phyloP scores from a whole-genome alignment of 2,797 vertebrate species.

The Iguana delicatissima region DNA sequence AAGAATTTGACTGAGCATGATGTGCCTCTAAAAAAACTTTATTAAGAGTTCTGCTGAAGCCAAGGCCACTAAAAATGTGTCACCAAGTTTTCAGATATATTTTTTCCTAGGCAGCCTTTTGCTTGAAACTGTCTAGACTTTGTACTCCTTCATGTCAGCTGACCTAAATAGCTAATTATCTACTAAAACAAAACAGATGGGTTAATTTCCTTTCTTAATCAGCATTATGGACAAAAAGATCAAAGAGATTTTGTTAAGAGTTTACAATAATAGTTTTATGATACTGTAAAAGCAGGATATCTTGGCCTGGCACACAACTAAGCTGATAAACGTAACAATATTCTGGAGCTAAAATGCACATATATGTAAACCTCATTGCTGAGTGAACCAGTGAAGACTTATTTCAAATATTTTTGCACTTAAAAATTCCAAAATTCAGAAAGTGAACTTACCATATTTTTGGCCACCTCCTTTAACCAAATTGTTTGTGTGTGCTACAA shows the following conservation, averaged over 20 bases:
- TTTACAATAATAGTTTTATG: slow-evolving; percentile 8
- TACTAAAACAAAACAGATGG: slow-evolving; percentile 31
- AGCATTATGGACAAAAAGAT: slow-evolving; percentile 15
- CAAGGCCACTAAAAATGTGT: not conserved
- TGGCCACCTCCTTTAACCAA: slow-evolving; percentile 41
- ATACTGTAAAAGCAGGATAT: not conserved
- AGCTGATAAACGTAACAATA: slow-evolving; percentile 3
- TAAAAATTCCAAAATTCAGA: slow-evolving; percentile 19
- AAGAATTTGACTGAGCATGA: not conserved
- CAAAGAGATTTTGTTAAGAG: not conserved
- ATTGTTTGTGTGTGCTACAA: slow-evolving; percentile 41
- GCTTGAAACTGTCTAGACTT: slow-evolving; percentile 9
- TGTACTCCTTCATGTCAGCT: slow-evolving; percentile 13
- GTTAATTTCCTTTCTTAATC: not conserved
- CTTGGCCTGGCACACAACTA: slow-evolving; percentile 26
- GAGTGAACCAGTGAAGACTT: not conserved
- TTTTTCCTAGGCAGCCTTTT: not conserved
- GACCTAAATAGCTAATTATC: slow-evolving; percentile 34
- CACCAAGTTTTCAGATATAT: not conserved
- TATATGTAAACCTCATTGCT: not conserved
- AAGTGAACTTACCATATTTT: slow-evolving; percentile 34
- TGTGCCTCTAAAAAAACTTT: not conserved
- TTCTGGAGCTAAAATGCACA: not conserved
- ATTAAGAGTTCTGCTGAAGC: not conserved
- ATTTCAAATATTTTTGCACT: slow-evolving; percentile 39